Evolutionary conservation across 2,888 invertebrate genomes (phyloP).

Genomic region (Agonopterix arenella): DNA sequence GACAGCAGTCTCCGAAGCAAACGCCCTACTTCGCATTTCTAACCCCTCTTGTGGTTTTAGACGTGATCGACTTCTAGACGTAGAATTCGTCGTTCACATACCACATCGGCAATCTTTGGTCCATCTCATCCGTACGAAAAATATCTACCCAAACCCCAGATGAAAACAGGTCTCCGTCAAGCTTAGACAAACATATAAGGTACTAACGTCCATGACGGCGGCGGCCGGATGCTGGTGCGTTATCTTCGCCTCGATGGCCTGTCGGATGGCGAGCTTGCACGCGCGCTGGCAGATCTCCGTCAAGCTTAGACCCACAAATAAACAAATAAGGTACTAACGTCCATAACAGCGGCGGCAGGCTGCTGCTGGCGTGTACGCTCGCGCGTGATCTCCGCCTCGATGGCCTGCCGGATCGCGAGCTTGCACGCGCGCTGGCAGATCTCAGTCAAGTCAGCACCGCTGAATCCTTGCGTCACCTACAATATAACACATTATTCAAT

Average conservation of each 20-base stretch:
- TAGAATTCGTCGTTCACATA: no score
- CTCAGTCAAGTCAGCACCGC: constrained; percentile 99
- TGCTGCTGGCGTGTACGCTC: constrained; percentile 91
- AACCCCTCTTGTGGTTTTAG: no score
- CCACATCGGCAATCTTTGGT: no score
- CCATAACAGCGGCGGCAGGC: constrained; percentile 85
- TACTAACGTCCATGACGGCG: constrained; percentile 88
- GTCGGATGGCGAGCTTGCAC: constrained; percentile 98
- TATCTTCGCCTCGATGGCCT: constrained; percentile 98
- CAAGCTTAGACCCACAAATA: no score
- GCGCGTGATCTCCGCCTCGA: constrained; percentile 95
- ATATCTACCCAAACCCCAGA: no score
- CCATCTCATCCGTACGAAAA: no score
- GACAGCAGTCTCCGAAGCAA: no score
- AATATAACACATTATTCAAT: no score
- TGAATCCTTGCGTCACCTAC: constrained; percentile 92
- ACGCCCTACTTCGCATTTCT: no score
- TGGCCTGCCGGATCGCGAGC: constrained; percentile 97
- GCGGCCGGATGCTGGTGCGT: constrained; percentile 85
- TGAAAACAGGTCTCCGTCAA: no score
- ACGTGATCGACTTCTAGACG: no score
- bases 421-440: constrained; percentile 99
- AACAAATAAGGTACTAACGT: constrained; percentile 77
- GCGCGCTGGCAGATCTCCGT: constrained; percentile 86
- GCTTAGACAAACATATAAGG: no score